Evolutionary conservation across 37 sponge, comb jelly and placozoan genomes (phyloP), one percentile per base, ranked within the genome.

Genomic region (Bolinopsis microptera): DNA sequence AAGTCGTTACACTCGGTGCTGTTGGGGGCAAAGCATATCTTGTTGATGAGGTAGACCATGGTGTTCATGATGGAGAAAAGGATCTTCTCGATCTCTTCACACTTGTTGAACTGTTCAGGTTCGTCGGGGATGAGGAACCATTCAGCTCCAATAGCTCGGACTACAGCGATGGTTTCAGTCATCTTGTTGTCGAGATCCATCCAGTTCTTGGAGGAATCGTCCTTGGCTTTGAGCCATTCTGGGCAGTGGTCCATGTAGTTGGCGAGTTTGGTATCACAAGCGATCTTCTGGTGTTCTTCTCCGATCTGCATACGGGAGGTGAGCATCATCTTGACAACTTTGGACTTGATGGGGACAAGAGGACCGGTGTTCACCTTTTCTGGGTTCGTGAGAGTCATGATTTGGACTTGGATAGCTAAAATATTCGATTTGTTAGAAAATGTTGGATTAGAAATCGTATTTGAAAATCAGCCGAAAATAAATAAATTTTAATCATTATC

Each of bases 1-100:
- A 70, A 70, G 74, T 70, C 26, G 30, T 26, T 70, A 2, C 74
- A 22, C 74, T 70, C 74, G 26, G 74, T 22, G 30, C 74, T 70
- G 80, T 77, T 77, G 80, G 80, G 80, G 1, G 80, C 80, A 36
- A 77, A 77, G 37, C 80, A 77, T 34, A 77, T 77, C 36, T 77
- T 77, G 80, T 77, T 77, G 80, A 77, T 77, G 80, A 77, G 80
- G 80, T 77, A 77, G 34, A 77, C 80, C 80, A 77, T 77, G 37
- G 36, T 33, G 80, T 77, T 77, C 80, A 77, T 77, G 36, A 77
- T 32, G 80, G 33, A 32, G 80, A 77, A 77, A 77, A 27, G 32
- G 18, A 77, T 13, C 80, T 77, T 77, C 80, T 77, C 80, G 18
- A 77, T 32, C 80, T 77, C 37, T 32, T 77, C 80, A 34, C 33